Percentiles rank a stretch among this genome's conserved stretches.
These are phyloP conservation scores for Zosterops hypoxanthus DNA, from an alignment of 2,113 vertebrate genomes.

Conservation along the genomic window DNA sequence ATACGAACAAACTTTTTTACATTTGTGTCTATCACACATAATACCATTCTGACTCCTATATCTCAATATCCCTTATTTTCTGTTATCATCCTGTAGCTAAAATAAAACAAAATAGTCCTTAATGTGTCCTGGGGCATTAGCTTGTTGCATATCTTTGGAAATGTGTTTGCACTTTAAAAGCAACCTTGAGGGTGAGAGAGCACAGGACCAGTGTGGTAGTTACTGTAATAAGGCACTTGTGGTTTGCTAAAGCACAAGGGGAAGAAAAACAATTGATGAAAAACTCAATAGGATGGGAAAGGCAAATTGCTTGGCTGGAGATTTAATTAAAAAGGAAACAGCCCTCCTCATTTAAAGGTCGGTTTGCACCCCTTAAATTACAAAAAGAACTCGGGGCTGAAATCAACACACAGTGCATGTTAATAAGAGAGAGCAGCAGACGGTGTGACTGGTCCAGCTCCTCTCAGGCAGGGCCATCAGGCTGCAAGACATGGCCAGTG, in stretches of 20 bases:
- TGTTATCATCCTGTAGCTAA: background rate
- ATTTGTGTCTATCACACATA: background rate
- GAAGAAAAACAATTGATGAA: slow-evolving; percentile 72
- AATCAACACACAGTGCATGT: background rate
- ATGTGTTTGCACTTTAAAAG: slow-evolving; percentile 46
- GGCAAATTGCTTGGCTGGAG: slow-evolving; percentile 73
- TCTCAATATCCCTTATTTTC: background rate
- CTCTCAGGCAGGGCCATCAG: background rate
- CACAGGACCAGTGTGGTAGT: background rate
- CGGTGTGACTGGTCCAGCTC: background rate
- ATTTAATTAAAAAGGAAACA: slow-evolving; percentile 77
- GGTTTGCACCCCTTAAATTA: slow-evolving; percentile 63
- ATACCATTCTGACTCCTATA: background rate
- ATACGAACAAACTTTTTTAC: background rate
- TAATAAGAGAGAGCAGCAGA: slow-evolving; percentile 36
- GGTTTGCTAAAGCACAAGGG: slow-evolving; percentile 54
- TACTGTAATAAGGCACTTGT: slow-evolving; percentile 65
- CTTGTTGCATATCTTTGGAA: slow-evolving; percentile 3
- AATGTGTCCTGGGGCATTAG: background rate
- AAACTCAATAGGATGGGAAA: slow-evolving; percentile 70
- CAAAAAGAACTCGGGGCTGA: slow-evolving; percentile 27
- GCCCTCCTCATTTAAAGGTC: slow-evolving; percentile 58
- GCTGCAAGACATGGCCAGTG: background rate
- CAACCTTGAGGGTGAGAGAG: slow-evolving; percentile 47
- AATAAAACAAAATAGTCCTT: background rate